phyloP scores from a whole-genome alignment of 2,797 vertebrate species.

The Lemur catta region DNA sequence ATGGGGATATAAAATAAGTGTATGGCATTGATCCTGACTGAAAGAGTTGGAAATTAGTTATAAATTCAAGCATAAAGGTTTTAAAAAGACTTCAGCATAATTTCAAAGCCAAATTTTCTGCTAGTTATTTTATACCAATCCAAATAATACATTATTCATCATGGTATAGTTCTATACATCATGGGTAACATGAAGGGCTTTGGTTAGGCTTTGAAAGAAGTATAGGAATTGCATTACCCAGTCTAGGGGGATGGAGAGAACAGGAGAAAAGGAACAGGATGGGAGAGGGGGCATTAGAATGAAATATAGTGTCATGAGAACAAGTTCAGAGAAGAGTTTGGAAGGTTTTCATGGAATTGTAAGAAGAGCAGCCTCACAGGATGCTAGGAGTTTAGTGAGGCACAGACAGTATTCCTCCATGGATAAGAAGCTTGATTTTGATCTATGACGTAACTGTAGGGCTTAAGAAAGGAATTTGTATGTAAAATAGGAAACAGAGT shows the following conservation, averaged over 20 bases:
- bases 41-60: background rate
- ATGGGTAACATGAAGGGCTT: background rate
- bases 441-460: background rate
- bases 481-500: background rate
- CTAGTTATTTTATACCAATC: background rate
- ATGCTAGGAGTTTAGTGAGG: background rate
- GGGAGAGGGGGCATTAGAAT: too few species aligned
- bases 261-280: background rate
- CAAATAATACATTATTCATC: background rate
- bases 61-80: background rate
- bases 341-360: background rate
- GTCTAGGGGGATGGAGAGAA: fast-evolving
- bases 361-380: background rate
- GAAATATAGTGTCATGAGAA: background rate
- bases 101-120: background rate
- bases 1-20: background rate
- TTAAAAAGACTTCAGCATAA: background rate
- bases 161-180: background rate
- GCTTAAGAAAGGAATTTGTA: background rate
- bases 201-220: background rate
- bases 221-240: background rate
- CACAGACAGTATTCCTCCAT: background rate
- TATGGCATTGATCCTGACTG: background rate
- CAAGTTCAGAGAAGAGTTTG: background rate
- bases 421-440: background rate